These are phyloP conservation scores for Zhuqinia jingwanae DNA, from an alignment of 2,888 invertebrate species.

Conservation along the genomic window DNA sequence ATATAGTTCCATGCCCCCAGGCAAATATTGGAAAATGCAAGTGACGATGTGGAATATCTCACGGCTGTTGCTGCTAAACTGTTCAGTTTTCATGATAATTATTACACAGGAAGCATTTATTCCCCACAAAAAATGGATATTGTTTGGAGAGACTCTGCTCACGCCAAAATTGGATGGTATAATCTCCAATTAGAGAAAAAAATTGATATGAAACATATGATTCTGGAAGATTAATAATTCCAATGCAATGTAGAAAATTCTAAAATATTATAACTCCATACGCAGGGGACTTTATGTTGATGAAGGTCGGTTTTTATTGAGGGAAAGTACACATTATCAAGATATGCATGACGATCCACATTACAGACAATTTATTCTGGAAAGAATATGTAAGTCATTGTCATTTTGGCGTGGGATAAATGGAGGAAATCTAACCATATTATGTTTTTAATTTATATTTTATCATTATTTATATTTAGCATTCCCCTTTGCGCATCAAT, in stretches of 20 bases:
- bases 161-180: neutral
- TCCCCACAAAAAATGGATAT: neutral
- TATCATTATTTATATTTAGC: neutral
- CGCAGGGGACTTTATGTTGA: constrained; percentile 1
- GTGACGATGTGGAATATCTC: neutral
- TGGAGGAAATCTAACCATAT: too few species aligned
- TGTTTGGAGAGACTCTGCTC: constrained; percentile 15
- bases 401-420: neutral
- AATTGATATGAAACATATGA: too few species aligned
- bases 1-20: neutral
- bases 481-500: constrained; percentile 3
- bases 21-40: neutral
- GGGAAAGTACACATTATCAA: neutral
- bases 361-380: constrained; percentile 5
- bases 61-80: neutral
- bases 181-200: too few species aligned
- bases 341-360: constrained; percentile 4
- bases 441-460: neutral
- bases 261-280: too few species aligned
- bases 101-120: neutral
- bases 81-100: neutral
- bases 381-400: neutral
- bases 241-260: too few species aligned
- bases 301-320: neutral
- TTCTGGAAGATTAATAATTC: too few species aligned